Percentiles rank a stretch among this genome's conserved stretches.
phyloP scores from a whole-genome alignment of 2,797 vertebrate species.

The Spea hammondii region DNA sequence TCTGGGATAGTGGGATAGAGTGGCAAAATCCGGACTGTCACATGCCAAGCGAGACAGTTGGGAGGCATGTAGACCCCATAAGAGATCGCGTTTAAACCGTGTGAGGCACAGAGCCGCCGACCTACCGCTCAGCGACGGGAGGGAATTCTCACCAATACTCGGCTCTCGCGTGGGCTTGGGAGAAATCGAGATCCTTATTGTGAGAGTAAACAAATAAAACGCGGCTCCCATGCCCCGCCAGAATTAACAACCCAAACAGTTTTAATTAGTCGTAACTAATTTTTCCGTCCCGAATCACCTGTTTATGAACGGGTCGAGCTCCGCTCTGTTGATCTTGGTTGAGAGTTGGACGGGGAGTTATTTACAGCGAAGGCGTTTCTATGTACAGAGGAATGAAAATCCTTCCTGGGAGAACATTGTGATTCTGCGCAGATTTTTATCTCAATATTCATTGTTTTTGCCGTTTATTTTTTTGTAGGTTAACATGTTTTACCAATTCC shows the following conservation, averaged over 20 bases:
- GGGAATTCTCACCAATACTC: not conserved
- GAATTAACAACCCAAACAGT: conserved; percentile 22
- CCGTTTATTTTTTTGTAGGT: conserved; percentile 14
- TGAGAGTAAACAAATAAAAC: conserved; percentile 38
- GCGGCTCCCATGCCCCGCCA: not conserved
- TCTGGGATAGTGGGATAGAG: too few relatives aligned
- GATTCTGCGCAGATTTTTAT: not conserved
- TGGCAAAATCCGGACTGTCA: too few relatives aligned
- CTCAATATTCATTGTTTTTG: not conserved
- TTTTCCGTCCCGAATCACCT: conserved; percentile 26
- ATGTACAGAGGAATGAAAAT: too few relatives aligned
- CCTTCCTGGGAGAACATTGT: too few relatives aligned
- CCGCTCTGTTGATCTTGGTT: conserved; percentile 21
- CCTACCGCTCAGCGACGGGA: not conserved
- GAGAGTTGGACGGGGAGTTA: not conserved
- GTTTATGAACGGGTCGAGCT: conserved; percentile 12
- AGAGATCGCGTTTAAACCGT: too few relatives aligned
- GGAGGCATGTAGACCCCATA: too few relatives aligned
- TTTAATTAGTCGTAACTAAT: conserved; percentile 27
- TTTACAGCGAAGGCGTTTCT: too few relatives aligned
- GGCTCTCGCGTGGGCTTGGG: conserved; percentile 3
- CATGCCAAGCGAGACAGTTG: too few relatives aligned
- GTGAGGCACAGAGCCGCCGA: too few relatives aligned
- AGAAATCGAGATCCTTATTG: conserved; percentile 27
- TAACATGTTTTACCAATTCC: conserved; percentile 25